Conservation (phyloP, 2,797 vertebrate genomes). For the Molossus alvarezi region DNA sequence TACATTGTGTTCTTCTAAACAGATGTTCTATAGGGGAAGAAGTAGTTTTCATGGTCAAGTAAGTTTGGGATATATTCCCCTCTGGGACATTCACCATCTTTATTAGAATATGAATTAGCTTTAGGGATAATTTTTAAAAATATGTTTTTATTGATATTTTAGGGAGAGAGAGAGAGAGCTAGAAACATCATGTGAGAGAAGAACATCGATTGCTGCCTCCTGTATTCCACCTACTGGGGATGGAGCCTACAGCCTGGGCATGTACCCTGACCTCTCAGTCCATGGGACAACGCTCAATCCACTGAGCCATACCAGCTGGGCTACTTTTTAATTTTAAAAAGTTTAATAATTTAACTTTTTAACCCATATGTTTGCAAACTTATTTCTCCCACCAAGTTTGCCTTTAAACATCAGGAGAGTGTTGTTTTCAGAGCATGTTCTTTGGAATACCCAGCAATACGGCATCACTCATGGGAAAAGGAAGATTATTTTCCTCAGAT, state of each 20-base stretch:
- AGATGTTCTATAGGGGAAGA: background rate
- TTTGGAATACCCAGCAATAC: background rate
- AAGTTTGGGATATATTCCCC: background rate
- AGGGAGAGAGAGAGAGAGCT: too few species aligned
- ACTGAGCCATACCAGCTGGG: too few species aligned
- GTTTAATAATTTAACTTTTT: background rate
- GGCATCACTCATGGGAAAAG: background rate
- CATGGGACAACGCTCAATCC: too few species aligned
- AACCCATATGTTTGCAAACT: slow-evolving; percentile 4
- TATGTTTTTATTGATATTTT: too few species aligned
- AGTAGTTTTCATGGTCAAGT: background rate
- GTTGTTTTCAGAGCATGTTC: background rate
- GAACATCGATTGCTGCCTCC: too few species aligned
- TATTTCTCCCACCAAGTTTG: background rate
- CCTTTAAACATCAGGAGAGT: background rate
- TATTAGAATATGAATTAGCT: background rate
- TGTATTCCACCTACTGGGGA: too few species aligned
- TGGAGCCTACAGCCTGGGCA: too few species aligned
- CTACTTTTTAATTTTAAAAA: background rate
- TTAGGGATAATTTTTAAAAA: background rate
- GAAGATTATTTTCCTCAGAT: background rate
- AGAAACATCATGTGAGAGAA: too few species aligned
- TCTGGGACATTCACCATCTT: background rate
- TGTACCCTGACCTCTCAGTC: too few species aligned
- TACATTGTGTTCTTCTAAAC: slow-evolving; percentile 31